These are phyloP conservation scores for Bungarus multicinctus DNA, from an alignment of 2,113 vertebrate species.

Conservation along the genomic window DNA sequence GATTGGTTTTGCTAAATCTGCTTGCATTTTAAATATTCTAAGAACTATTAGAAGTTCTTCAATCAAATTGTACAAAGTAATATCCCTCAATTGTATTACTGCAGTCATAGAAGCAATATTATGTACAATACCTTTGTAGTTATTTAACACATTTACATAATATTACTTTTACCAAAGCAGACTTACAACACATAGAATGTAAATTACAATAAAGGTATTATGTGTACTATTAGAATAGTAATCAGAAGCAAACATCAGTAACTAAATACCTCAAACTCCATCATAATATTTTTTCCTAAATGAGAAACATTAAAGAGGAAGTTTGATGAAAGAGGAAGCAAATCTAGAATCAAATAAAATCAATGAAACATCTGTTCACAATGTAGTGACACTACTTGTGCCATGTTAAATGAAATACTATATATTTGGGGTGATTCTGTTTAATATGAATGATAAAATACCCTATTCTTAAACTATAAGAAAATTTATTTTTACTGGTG, in stretches of 20 bases:
- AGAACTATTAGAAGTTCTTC: background rate
- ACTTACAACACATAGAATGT: background rate
- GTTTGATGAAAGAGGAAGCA: background rate
- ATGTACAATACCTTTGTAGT: background rate
- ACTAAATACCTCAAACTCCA: background rate
- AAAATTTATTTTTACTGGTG: background rate
- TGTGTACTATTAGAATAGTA: background rate
- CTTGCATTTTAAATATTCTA: background rate
- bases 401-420: background rate
- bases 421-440: background rate
- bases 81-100: background rate
- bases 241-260: background rate
- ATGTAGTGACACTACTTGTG: background rate
- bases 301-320: background rate
- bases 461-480: background rate
- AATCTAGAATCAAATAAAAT: background rate
- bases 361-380: background rate
- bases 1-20: background rate
- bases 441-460: background rate
- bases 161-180: background rate
- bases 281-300: background rate
- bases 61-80: background rate
- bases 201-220: background rate
- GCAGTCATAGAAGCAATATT: background rate
- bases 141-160: background rate